Evolutionary conservation across 2,797 vertebrate species (phyloP).

Genomic region (Oryzias sinensis): DNA sequence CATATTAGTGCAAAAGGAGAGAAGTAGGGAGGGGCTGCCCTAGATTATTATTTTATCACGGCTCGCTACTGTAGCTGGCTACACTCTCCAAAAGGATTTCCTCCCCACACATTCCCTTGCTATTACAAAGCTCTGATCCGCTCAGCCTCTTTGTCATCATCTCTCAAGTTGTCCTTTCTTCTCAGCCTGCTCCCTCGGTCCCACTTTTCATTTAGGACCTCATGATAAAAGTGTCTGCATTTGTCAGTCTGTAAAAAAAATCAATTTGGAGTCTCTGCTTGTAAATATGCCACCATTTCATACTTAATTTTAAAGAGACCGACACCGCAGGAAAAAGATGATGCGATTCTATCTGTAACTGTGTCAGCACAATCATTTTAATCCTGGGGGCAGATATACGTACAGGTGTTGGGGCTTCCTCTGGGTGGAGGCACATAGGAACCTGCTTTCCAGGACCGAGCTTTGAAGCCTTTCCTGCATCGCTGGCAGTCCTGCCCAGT

Average conservation of each 20-base stretch:
- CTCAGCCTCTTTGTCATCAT: conserved; percentile 5
- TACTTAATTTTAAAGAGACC: not conserved
- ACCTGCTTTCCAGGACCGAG: conserved; percentile 92
- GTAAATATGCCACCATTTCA: no score
- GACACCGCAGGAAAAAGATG: not conserved
- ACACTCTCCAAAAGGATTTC: conserved; percentile 64
- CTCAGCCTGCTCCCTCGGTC: conserved; percentile 8
- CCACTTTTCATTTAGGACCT: conserved; percentile 13
- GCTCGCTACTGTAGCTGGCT: conserved; percentile 60
- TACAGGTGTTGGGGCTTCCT: conserved; percentile 92
- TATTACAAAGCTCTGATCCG: conserved; percentile 42
- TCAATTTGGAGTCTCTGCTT: not conserved
- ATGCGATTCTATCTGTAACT: not conserved
- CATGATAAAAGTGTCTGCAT: conserved; percentile 1
- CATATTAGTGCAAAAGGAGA: conserved; percentile 29
- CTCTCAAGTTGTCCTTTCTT: conserved; percentile 24
- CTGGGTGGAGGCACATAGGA: conserved; percentile 92
- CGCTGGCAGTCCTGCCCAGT: conserved; percentile 95
- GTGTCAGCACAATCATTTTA: conserved; percentile 6
- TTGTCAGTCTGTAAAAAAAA: conserved; percentile 8
- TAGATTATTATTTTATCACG: conserved; percentile 81
- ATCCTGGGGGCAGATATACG: conserved; percentile 52
- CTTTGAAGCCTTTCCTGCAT: conserved; percentile 94
- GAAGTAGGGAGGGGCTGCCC: conserved; percentile 67
- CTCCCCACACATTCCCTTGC: conserved; percentile 47